Evolutionary conservation across 2,797 vertebrate genomes (phyloP), one percentile per base, ranked within the genome.

Genomic region (Pogonophryne albipinna): DNA sequence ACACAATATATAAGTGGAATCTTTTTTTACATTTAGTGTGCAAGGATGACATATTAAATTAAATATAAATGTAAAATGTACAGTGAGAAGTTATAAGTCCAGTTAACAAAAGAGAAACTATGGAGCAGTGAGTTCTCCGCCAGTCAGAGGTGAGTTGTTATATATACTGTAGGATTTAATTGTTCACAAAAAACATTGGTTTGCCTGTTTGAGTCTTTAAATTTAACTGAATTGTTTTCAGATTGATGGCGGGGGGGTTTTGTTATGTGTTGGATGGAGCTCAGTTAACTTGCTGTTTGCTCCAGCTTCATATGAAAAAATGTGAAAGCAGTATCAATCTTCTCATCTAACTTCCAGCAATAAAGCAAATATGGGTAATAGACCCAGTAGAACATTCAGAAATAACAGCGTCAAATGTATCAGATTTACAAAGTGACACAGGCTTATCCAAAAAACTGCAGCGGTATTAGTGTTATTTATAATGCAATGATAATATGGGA

Each of bases 401-500:
- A 71, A 71, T 38, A 65, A 65, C 34, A 45, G 34, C 42, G 3
- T 63, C 46, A 51, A 66, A 77, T 67, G 27, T 44, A 16, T 66
- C 72, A 79, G 11, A 80, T 58, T 20, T 53, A 65, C 67, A 69
- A 61, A 69, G 57, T 65, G 72, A 73, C 58, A 60, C 3, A 0
- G 53, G 52, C 65, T 71, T 46, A 31, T 47, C 59, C 23, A 71
- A 51, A 19, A 73, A 61, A 53, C 52, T 44, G 59, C 58, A 60
- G 49, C 51, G 38, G 66, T 77, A 65, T 58, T 44, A 56, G 45
- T 46, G 73, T 64, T 85, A 83, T 85, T 87, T 83, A 77, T 85
- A 83, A 79, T 78, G 69, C 76, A 83, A 77, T 71, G 76, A 85
- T 77, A 86, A 82, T 85, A 76, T 83, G 77, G 66, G 71, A 58